Evolutionary conservation across 2,113 vertebrate species (phyloP).

Genomic region (Rhineura floridana): DNA sequence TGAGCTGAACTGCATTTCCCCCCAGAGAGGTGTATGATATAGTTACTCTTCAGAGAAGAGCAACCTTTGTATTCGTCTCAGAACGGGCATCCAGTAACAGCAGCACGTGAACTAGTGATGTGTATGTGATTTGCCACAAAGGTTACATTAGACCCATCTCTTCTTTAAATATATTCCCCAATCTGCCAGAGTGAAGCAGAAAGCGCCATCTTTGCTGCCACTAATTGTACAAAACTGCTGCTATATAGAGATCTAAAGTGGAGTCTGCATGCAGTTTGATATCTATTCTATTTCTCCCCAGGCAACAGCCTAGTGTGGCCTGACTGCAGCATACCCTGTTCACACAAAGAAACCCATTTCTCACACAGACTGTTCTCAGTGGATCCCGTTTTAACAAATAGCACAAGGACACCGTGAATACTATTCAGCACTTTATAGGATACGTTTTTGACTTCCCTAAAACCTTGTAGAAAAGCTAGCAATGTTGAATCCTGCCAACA

Average conservation of each 20-base stretch:
- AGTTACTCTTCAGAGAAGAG: background rate
- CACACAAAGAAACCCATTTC: background rate
- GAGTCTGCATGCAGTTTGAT: background rate
- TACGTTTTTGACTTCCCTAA: background rate
- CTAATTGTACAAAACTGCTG: background rate
- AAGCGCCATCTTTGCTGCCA: background rate
- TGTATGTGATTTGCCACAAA: too few species aligned
- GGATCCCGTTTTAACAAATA: background rate
- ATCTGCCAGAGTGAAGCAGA: background rate
- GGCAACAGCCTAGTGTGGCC: background rate
- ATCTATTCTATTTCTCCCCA: background rate
- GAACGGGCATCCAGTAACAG: background rate
- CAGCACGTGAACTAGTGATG: background rate
- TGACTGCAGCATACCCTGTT: background rate
- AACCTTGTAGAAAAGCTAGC: background rate
- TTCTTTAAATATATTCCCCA: background rate
- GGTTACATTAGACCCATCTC: background rate
- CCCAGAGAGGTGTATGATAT: background rate
- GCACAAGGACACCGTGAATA: background rate
- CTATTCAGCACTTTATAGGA: background rate
- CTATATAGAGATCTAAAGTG: background rate
- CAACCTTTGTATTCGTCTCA: background rate
- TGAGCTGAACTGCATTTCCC: too few species aligned
- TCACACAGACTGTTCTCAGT: background rate
- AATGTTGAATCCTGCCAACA: background rate